Base-by-base conservation (phyloP, 2,113 vertebrate genomes). In the Phrynosoma blainvillii region DNA sequence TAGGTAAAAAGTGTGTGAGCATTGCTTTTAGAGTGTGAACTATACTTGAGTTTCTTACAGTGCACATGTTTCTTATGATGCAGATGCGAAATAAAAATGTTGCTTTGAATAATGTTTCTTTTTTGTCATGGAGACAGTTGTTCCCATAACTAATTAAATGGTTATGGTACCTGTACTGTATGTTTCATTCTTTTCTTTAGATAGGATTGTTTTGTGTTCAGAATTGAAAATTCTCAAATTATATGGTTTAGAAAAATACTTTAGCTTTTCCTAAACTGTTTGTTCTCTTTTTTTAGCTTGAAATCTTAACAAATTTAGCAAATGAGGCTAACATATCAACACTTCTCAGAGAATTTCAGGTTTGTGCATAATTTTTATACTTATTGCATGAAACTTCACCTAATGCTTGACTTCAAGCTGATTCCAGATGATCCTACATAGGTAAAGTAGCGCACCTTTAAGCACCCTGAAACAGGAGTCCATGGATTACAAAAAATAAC, bases 281-380 rank as follows among this genome's bases (percentile, higher is more conserved):
- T 85, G 25, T 47, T 10, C 79, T 95, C 82, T 76, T 91, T 92
- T 59, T 83, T 4, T 93, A 99, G 99, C 96, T 99, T 96, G 99
- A 99, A 97, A 98, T 99, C 93, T 95, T 99, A 95, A 99, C 99
- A 85, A 99, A 98, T 93, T 95, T 99, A 91, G 98, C 98, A 90
- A 99, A 98, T 80, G 99, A 99, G 95, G 97, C 98, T 30, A 99
- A 98, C 94, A 98, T 99, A 96, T 98, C 99, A 90, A 99, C 97
- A 70, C 97, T 99, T 65, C 97, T 99, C 86, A 97, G 98, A 92
- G 99, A 99, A 94, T 99, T 99, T 93, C 99, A 99, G 99, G 99
- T 97, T 93, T 95, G 96, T 95, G 2, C 84, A 62, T 40, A 40
- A 20, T 82, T 89, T 76, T 2, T 79, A 12, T 91, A 87, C 18